A percentile compares a stretch with the other conserved stretches of the same genome.
phyloP scores from a whole-genome alignment of 64 coral and sea anemone genomes.

The Astreopora myriophthalma region DNA sequence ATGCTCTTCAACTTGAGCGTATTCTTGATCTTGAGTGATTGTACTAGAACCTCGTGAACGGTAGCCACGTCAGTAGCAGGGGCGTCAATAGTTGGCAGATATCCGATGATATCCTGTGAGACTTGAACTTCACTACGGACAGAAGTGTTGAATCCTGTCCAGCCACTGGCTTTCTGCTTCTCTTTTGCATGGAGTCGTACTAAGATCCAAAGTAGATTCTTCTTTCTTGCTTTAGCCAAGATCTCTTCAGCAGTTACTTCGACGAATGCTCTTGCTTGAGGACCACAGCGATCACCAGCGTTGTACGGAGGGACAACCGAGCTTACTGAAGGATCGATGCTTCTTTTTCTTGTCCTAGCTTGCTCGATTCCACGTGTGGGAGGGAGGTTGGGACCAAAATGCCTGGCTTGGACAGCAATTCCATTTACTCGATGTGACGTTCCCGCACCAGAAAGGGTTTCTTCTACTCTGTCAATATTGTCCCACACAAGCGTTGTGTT shows the following conservation, averaged over 20 bases:
- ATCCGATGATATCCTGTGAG: too few relatives aligned
- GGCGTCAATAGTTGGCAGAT: too few relatives aligned
- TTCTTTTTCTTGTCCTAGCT: slow-evolving; percentile 46
- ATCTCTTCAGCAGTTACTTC: slow-evolving; percentile 57
- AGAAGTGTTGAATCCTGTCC: too few relatives aligned
- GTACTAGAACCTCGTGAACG: too few relatives aligned
- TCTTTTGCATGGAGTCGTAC: too few relatives aligned
- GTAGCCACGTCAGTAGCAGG: too few relatives aligned
- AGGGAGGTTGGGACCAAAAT: slow-evolving; percentile 38
- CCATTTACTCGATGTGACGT: slow-evolving; percentile 47
- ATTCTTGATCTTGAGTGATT: too few relatives aligned
- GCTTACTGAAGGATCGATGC: slow-evolving; percentile 38
- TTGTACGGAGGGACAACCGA: slow-evolving; percentile 20
- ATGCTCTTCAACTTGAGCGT: too few relatives aligned
- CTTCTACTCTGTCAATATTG: slow-evolving; percentile 36
- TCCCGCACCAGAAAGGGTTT: neutral
- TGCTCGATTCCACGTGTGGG: neutral
- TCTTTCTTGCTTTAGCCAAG: slow-evolving; percentile 38
- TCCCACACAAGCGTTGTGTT: too few relatives aligned
- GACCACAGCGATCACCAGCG: slow-evolving; percentile 47
- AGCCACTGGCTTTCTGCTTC: too few relatives aligned
- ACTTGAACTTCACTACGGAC: too few relatives aligned
- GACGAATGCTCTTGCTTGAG: slow-evolving; percentile 24
- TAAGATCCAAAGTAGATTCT: slow-evolving; percentile 64
- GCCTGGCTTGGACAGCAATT: slow-evolving; percentile 21